Evolutionary conservation across 2,888 invertebrate species (phyloP).

Genomic region (Drosophila differens): DNA sequence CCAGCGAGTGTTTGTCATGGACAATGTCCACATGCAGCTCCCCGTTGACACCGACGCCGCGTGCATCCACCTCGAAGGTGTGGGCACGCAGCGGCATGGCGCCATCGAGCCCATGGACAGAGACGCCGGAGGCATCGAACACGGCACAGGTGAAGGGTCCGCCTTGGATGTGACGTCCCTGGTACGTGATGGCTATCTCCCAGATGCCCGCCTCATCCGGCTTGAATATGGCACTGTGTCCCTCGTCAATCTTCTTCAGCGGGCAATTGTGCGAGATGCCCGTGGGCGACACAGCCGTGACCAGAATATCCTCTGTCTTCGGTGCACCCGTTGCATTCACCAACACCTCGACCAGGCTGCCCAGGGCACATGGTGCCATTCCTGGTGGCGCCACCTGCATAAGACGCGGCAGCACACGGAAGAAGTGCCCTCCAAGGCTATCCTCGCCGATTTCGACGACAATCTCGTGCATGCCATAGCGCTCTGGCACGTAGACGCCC

Average conservation of each 20-base stretch:
- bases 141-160: constrained; percentile 98
- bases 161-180: constrained; percentile 97
- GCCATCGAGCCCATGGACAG: constrained; percentile 92
- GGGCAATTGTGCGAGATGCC: constrained; percentile 93
- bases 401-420: constrained; percentile 94
- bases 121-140: constrained; percentile 96
- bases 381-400: constrained; percentile 95
- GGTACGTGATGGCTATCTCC: constrained; percentile 98
- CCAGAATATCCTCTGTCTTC: constrained; percentile 93
- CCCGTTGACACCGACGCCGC: constrained; percentile 93
- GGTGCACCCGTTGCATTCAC: constrained; percentile 94
- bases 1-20: constrained; percentile 93
- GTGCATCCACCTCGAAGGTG: constrained; percentile 92
- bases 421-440: constrained; percentile 89
- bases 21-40: constrained; percentile 96
- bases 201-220: constrained; percentile 99
- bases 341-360: constrained; percentile 97
- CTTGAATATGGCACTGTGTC: constrained; percentile 97
- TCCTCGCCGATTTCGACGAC: constrained; percentile 89
- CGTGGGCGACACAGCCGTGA: constrained; percentile 96
- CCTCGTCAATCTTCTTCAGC: constrained; percentile 93
- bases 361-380: constrained; percentile 97
- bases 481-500: constrained; percentile 94
- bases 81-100: constrained; percentile 94
- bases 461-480: constrained; percentile 96